A percentile compares a stretch with the other conserved stretches of the same genome.
phyloP scores from a whole-genome alignment of 2,888 invertebrate species.

The Zaprionus obscuricornis region DNA sequence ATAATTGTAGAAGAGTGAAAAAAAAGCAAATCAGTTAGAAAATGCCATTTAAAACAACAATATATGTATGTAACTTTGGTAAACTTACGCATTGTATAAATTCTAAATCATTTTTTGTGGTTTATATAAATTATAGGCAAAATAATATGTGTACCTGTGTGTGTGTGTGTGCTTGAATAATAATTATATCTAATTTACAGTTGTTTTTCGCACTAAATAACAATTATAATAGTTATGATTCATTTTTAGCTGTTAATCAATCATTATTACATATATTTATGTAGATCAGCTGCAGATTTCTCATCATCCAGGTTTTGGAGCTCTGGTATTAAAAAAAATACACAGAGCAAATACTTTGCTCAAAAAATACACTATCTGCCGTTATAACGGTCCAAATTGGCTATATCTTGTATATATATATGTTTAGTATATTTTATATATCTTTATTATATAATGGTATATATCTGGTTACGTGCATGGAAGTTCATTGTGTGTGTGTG shows the following conservation, averaged over 20 bases:
- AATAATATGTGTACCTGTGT: constrained; percentile 18
- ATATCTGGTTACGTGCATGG: constrained; percentile 37
- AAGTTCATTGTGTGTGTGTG: constrained; percentile 41
- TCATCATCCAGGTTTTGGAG: constrained; percentile 13
- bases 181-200: constrained; percentile 46
- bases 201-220: constrained; percentile 61
- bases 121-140: constrained; percentile 18
- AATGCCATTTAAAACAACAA: constrained; percentile 55
- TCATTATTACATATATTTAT: constrained; percentile 1
- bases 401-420: constrained; percentile 14
- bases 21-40: constrained; percentile 48
- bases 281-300: constrained; percentile 24
- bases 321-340: constrained; percentile 32
- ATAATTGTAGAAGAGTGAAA: constrained; percentile 50
- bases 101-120: constrained; percentile 58
- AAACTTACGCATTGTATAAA: constrained; percentile 71
- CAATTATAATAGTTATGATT: constrained; percentile 43
- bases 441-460: constrained; percentile 13
- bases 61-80: constrained; percentile 73
- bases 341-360: constrained; percentile 63
- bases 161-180: background rate
- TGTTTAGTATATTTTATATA: constrained; percentile 11
- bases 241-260: constrained; percentile 18
- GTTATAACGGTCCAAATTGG: constrained; percentile 26
- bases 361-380: constrained; percentile 63